A percentile compares a stretch with the other conserved stretches of the same genome.
Conservation (phyloP, 2,113 vertebrate species). For the Mirza zaza region DNA sequence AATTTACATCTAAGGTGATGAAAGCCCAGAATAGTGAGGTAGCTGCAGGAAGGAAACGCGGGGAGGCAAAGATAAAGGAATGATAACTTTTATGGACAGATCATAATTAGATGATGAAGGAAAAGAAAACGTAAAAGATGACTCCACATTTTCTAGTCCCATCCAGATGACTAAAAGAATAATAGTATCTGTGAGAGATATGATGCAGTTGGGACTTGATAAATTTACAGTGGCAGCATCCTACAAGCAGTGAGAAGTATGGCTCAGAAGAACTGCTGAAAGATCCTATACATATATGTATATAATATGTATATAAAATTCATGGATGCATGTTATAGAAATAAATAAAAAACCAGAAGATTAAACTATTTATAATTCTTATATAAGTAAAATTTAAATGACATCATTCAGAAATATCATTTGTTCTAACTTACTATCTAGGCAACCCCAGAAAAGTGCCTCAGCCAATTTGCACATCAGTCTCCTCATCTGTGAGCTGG, state of each 20-base stretch:
- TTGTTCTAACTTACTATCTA: neutral
- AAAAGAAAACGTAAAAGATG: constrained; percentile 38
- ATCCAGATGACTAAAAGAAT: constrained; percentile 42
- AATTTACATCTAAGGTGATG: constrained; percentile 61
- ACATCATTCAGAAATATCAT: neutral
- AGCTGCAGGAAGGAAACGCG: constrained; percentile 2
- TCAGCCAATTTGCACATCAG: neutral
- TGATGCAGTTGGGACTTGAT: neutral
- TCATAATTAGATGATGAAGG: constrained; percentile 57
- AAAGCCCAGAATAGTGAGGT: neutral
- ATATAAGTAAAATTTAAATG: constrained; percentile 1
- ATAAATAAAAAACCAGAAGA: neutral
- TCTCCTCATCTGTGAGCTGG: neutral
- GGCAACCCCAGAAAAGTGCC: neutral
- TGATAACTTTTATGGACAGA: constrained; percentile 14
- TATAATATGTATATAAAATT: neutral
- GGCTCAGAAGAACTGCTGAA: neutral
- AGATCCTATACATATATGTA: neutral
- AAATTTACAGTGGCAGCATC: neutral
- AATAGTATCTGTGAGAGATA: constrained; percentile 24
- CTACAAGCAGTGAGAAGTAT: neutral
- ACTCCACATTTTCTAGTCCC: constrained; percentile 12
- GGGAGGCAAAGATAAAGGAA: constrained; percentile 50
- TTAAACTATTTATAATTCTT: neutral
- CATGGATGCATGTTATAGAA: neutral